phyloP scores from a whole-genome alignment of 35 echinoderm and acorn worm species.

The Apostichopus japonicus region DNA sequence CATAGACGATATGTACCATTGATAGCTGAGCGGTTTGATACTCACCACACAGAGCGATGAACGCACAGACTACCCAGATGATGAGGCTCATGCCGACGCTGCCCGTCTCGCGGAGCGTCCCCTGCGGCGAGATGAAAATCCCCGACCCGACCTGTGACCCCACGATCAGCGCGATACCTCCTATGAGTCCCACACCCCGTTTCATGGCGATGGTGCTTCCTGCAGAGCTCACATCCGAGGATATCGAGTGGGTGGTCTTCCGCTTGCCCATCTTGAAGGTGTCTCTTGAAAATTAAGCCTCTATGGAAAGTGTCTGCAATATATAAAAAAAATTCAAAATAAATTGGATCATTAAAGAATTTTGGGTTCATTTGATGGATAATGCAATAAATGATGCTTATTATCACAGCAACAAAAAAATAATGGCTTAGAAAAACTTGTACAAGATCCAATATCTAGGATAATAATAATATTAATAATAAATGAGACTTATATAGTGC shows the following conservation, averaged over 20 bases:
- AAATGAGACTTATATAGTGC: no score
- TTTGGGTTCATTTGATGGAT: no score
- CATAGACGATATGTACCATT: no score
- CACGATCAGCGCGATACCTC: conserved; percentile 56
- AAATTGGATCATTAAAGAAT: no score
- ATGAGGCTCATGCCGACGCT: conserved; percentile 83
- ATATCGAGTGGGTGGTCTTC: neutral
- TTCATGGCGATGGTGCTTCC: neutral
- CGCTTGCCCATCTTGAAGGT: neutral
- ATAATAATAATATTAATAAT: no score
- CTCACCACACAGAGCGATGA: conserved; percentile 66
- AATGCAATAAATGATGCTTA: no score
- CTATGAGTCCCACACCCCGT: conserved; percentile 28
- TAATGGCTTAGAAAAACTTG: no score
- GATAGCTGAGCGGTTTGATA: neutral
- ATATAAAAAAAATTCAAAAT: neutral
- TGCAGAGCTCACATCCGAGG: neutral
- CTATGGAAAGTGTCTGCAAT: neutral
- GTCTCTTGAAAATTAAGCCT: neutral
- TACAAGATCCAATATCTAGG: no score
- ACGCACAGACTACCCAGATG: conserved; percentile 74
- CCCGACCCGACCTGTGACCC: conserved; percentile 75
- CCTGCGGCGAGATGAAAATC: conserved; percentile 83
- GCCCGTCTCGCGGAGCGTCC: conserved; percentile 51
- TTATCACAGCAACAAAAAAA: no score